Conservation (phyloP, 2,888 invertebrate genomes). For the Artemia sinica region DNA sequence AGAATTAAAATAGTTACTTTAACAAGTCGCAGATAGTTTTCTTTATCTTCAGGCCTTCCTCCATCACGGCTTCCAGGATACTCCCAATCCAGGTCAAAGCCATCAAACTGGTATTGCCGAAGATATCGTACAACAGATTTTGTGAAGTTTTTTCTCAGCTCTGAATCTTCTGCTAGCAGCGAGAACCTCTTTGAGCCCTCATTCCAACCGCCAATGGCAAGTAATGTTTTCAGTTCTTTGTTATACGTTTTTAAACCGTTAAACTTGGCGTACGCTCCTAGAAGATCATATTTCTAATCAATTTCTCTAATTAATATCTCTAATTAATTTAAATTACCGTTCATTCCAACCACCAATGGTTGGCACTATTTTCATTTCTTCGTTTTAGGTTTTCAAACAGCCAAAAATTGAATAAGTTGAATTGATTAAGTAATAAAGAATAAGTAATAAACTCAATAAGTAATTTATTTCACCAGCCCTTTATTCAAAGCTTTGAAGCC, state of each 20-base stretch:
- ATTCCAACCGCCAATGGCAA: slow-evolving; percentile 88
- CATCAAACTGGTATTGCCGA: slow-evolving; percentile 79
- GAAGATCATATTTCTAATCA: too few relatives aligned
- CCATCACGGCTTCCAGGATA: slow-evolving; percentile 67
- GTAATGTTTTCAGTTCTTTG: slow-evolving; percentile 68
- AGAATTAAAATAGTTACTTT: slow-evolving; percentile 38
- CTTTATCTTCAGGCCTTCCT: slow-evolving; percentile 52
- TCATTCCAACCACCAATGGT: too few relatives aligned
- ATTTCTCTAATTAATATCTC: too few relatives aligned
- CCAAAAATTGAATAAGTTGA: too few relatives aligned
- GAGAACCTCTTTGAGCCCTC: slow-evolving; percentile 77
- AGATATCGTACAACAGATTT: slow-evolving; percentile 47
- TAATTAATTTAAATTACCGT: too few relatives aligned
- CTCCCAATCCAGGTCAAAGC: slow-evolving; percentile 77
- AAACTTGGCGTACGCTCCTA: slow-evolving; percentile 84
- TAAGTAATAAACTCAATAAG: too few relatives aligned
- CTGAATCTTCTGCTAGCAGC: slow-evolving; percentile 62
- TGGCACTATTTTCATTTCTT: too few relatives aligned
- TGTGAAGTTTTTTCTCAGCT: slow-evolving; percentile 58
- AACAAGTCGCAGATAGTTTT: slow-evolving; percentile 71
- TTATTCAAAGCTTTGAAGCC: too few relatives aligned
- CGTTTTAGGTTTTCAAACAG: too few relatives aligned
- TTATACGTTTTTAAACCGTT: slow-evolving; percentile 82
- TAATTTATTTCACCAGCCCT: too few relatives aligned
- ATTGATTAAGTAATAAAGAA: too few relatives aligned